Base-by-base conservation (phyloP, 2,888 invertebrate genomes). In the Erannis defoliaria region DNA sequence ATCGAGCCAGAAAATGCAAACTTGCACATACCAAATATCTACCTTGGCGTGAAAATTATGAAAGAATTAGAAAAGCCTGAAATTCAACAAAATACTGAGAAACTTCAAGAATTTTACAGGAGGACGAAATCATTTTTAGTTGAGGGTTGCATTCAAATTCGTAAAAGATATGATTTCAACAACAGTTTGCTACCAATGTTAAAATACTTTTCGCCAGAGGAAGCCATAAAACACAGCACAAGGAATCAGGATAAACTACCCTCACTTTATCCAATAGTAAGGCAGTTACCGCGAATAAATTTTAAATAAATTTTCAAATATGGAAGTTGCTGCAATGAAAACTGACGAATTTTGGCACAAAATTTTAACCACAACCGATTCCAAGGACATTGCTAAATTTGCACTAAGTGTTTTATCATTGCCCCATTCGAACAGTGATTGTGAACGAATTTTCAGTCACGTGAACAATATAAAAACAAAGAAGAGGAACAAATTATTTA, bases 381-480 rank as follows among this genome's bases (percentile, higher is more conserved):
- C 3, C 18, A 50, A 14, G 14, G 5, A n/a, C n/a, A 5, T 37
- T 1, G 14, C 37, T 5, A 37, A 3, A 4, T 37, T 37, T 54
- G 54, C 55, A 9, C 14, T 55, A 38, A 45, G 19, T 38, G 50
- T 61, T 21, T 38, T 61, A 43, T 55, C 38, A 16, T 49, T 61
- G 45, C 61, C 61, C 4, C 50, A 61, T 31, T 50, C 45, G n/a
- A 59, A 49, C 42, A 33, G 33, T 31, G 58, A 59, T n/a, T 59
- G 58, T 21, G 56, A 57, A n/a, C 29, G 51, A 10, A 16, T 43
- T 6, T 61, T 61, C 45, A 61, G 60, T 37, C 12, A 62, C n/a
- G 54, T 62, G 5, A 56, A 56, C 33, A 53, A 56, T 42, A 53
- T 62, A 14, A 62, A 62, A 56, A 62, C 62, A 10, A 62, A n/a